A percentile compares a stretch with the other conserved stretches of the same genome.
phyloP scores from a whole-genome alignment of 1,140 invertebrate species.

The Phthorimaea operculella region DNA sequence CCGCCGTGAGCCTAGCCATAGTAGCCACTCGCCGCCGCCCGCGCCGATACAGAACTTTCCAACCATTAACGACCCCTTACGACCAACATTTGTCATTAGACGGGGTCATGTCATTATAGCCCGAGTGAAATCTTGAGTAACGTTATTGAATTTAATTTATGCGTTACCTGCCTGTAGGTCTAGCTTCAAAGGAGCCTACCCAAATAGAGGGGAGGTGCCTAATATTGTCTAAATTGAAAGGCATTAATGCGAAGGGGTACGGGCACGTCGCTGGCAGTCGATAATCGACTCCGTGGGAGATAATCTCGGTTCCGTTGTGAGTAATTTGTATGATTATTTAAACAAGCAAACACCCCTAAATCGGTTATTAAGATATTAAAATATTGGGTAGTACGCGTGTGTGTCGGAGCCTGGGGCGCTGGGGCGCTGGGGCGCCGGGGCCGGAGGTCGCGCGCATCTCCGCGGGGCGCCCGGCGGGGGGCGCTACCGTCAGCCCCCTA shows the following conservation, averaged over 20 bases:
- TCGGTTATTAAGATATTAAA: constrained; percentile 63
- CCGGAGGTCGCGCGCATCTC: constrained; percentile 25
- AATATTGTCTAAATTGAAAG: too few species aligned
- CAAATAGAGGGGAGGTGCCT: neutral
- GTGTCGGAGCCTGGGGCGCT: constrained; percentile 10
- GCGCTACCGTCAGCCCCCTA: constrained; percentile 38
- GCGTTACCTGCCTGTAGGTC: neutral
- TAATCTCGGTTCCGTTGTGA: neutral
- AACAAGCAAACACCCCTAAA: constrained; percentile 44
- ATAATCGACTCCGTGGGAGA: neutral
- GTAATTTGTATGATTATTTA: constrained; percentile 9
- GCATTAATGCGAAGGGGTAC: neutral
- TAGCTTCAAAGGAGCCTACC: neutral
- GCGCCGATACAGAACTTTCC: constrained; percentile 32
- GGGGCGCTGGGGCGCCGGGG: constrained; percentile 20
- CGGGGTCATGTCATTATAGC: constrained; percentile 21
- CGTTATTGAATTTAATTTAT: constrained; percentile 5
- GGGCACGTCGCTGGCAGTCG: neutral
- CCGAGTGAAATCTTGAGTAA: constrained; percentile 22
- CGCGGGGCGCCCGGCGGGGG: constrained; percentile 50
- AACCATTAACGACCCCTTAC: constrained; percentile 51
- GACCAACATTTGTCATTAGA: constrained; percentile 38
- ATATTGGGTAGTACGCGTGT: constrained; percentile 36
- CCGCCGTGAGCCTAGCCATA: constrained; percentile 20
- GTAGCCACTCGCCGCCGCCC: constrained; percentile 21